Base-by-base conservation (phyloP, 2,797 vertebrate genomes). In the Arrhamphus sclerolepis region DNA sequence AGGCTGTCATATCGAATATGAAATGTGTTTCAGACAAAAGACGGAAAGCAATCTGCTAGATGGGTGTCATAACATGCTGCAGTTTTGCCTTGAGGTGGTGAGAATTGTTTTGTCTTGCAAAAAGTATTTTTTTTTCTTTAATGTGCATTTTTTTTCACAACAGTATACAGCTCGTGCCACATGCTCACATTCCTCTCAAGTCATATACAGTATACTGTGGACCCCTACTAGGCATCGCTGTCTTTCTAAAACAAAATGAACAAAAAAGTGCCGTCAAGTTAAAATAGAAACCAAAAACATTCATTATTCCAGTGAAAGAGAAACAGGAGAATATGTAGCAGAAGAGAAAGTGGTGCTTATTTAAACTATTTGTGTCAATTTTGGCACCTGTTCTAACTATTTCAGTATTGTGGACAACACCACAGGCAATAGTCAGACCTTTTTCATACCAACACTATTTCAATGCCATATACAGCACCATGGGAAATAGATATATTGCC, bases 331-430 rank as follows among this genome's bases (percentile, higher is more conserved):
- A 63, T 46, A 20, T 39, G 19, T 20, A 22, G 34, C 26, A 38
- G 14, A 7, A 34, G n/a, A 58, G 48, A 57, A 71, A 46, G 43
- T 16, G 14, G 51, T 55, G 39, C 28, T 11, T 31, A 21, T 34
- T 10, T 34, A 13, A 34, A 38, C 34, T 38, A 16, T 14, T 38
- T 38, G 4, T 3, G 11, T 38, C 5, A 3, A 38, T 38, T 38
- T 46, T n/a, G 17, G 41, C 17, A 43, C 18, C 17, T 43, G 19
- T 3, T 18, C 17, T 43, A 19, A 2, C 29, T 17, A 31, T 66
- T 91, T 91, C 91, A 91, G 92, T 44, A 92, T 91, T 90, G 83
- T 4, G 89, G 89, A 92, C 81, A 93, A 90, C 65, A 29, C 26
- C 66, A 31, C 49, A 38, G 21, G 18, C 18, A 7, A n/a, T n/a